Base-by-base conservation (phyloP, 2,113 vertebrate species). In the Sorex fumeus region DNA sequence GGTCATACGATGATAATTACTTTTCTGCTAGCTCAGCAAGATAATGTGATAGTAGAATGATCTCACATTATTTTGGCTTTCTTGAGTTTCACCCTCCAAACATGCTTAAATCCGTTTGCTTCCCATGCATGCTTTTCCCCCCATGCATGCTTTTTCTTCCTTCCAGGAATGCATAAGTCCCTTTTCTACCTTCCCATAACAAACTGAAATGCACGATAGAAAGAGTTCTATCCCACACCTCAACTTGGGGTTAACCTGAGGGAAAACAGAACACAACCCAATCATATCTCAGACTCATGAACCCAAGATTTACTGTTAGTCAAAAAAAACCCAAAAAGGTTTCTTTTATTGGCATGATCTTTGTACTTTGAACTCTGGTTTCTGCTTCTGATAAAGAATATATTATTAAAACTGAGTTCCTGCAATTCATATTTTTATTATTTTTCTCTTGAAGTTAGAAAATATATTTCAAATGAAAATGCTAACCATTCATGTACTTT, bases 381-480 rank as follows among this genome's bases (percentile, higher is more conserved):
- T 76, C 6, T 43, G 3, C 75, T 90, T 88, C 76, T 70, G n/a
- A 94, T 82, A 87, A 88, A 66, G 40, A 70, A 75, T 60, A 64
- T 64, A 6, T 27, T 23, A 64, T 64, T 64, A 72, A 90, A 84
- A 40, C 36, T n/a, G n/a, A 28, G 16, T 4, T 60, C 12, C 8
- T 67, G 8, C 3, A 67, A 80, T 93, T 90, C 40, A 94, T 45
- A 81, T 81, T 84, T 90, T 50, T 27, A 78, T 45, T 91, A 67
- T 15, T 93, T 7, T 86, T 30, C 6, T 36, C 32, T 78, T 80
- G 15, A 74, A 57, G 19, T 74, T 84, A 25, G 88, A 36, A 91
- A 75, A 69, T 45, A 28, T 18, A 47, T 80, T 85, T 88, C 19
- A 85, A 80, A 85, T 69, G 16, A n/a, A 80, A 85, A 94, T 28